Percentiles rank a stretch among this genome's conserved stretches.
These are phyloP conservation scores for Apotomis betuletana DNA, from an alignment of 2,888 invertebrate genomes.

Conservation along the genomic window DNA sequence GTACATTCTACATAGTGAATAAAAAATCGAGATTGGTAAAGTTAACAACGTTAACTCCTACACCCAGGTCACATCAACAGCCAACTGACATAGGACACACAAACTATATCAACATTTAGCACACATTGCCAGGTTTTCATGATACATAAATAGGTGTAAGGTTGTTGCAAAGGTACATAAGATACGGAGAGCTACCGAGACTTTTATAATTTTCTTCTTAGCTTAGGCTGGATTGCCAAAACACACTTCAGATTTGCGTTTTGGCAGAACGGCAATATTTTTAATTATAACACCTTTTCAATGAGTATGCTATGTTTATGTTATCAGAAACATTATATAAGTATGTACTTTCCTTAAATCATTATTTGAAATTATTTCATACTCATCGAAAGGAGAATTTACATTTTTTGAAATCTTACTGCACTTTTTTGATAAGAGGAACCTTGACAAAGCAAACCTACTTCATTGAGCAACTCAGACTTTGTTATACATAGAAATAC, in stretches of 20 bases:
- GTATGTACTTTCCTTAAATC: neutral
- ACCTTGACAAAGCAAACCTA: constrained; percentile 64
- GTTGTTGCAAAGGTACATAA: constrained; percentile 54
- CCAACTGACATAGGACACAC: constrained; percentile 55
- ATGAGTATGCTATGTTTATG: constrained; percentile 48
- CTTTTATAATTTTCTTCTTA: constrained; percentile 73
- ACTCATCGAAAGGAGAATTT: constrained; percentile 67
- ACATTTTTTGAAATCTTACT: constrained; percentile 75
- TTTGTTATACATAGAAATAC: constrained; percentile 26
- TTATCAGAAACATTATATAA: neutral
- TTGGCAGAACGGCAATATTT: constrained; percentile 78
- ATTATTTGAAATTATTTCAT: constrained; percentile 31
- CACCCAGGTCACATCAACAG: constrained; percentile 83
- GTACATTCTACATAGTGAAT: constrained; percentile 42
- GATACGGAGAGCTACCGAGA: constrained; percentile 57
- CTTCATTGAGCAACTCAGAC: constrained; percentile 34
- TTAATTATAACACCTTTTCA: constrained; percentile 67
- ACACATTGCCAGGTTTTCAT: constrained; percentile 58
- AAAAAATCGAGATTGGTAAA: constrained; percentile 68
- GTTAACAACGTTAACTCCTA: constrained; percentile 66
- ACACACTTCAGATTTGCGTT: constrained; percentile 74
- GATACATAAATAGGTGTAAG: constrained; percentile 63
- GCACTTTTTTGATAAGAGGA: constrained; percentile 78
- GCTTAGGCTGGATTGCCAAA: constrained; percentile 81
- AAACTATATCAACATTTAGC: constrained; percentile 59